These are phyloP conservation scores for Oryzias curvinotus DNA, from an alignment of 2,113 vertebrate genomes.

Conservation along the genomic window DNA sequence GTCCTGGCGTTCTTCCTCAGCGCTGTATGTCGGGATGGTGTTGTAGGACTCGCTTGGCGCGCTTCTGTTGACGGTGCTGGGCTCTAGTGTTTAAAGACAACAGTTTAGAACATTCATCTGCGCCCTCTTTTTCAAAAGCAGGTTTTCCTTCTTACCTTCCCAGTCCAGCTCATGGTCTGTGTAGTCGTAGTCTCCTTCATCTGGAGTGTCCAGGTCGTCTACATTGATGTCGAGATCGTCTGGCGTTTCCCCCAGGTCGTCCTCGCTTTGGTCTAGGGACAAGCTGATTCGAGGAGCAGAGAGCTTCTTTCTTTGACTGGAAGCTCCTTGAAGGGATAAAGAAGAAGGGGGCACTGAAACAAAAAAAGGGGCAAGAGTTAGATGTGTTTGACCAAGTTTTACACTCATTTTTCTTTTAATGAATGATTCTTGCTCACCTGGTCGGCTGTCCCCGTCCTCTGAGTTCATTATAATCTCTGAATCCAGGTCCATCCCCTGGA, in stretches of 20 bases:
- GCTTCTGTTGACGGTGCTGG: conserved; percentile 41
- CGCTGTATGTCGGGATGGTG: conserved; percentile 87
- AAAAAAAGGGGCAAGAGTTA: neutral
- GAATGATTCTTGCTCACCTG: conserved; percentile 75
- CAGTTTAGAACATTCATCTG: neutral
- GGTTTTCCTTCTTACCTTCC: conserved; percentile 52
- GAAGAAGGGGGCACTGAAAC: conserved; percentile 80
- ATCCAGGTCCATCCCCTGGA: conserved; percentile 81
- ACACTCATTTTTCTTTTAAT: neutral
- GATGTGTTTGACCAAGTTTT: neutral
- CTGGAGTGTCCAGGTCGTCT: conserved; percentile 94
- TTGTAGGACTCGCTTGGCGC: conserved; percentile 61
- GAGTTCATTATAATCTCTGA: conserved; percentile 77
- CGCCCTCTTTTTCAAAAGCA: neutral
- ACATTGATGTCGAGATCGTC: conserved; percentile 96
- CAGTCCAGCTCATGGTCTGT: conserved; percentile 81
- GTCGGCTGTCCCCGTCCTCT: conserved; percentile 81
- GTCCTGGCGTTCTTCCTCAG: conserved; percentile 90
- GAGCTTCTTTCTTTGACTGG: conserved; percentile 88
- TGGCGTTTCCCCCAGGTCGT: conserved; percentile 92
- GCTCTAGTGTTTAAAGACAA: conserved; percentile 50
- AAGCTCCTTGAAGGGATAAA: conserved; percentile 84
- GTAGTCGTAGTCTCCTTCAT: conserved; percentile 95
- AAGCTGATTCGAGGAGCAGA: conserved; percentile 93
- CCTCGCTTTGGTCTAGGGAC: conserved; percentile 94